Evolutionary conservation across 2,113 vertebrate species (phyloP).

Genomic region (Suricata suricatta): DNA sequence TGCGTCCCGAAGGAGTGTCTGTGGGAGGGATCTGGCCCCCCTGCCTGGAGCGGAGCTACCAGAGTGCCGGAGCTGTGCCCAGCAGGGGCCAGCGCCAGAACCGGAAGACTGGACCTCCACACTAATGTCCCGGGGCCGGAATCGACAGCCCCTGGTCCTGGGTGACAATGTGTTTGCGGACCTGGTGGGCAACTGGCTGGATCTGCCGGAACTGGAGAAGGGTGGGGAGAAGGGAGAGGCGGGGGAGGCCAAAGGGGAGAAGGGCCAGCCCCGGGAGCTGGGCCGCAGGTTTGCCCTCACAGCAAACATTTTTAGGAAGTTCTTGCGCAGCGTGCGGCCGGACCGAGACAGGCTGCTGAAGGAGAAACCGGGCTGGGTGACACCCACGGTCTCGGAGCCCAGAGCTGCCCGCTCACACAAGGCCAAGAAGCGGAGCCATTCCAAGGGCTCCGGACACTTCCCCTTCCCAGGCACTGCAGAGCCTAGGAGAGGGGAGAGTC

Average conservation of each 20-base stretch:
- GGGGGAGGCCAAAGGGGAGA: conserved; percentile 77
- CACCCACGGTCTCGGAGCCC: conserved; percentile 79
- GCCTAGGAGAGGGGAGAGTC: conserved; percentile 35
- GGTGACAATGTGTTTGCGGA: conserved; percentile 98
- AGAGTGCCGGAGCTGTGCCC: not conserved
- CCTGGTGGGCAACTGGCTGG: conserved; percentile 97
- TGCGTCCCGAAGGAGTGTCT: not conserved
- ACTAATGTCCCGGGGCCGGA: conserved; percentile 93
- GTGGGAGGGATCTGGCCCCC: not conserved
- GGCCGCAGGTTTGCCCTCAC: conserved; percentile 94
- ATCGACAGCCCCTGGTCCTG: conserved; percentile 94
- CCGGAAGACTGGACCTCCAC: conserved; percentile 96
- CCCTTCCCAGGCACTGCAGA: conserved; percentile 86
- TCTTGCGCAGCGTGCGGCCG: conserved; percentile 93
- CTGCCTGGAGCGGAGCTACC: not conserved
- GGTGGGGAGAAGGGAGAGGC: conserved; percentile 82
- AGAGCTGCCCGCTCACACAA: conserved; percentile 89
- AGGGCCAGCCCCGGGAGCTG: conserved; percentile 91
- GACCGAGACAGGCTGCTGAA: conserved; percentile 95
- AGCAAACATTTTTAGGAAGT: conserved; percentile 96
- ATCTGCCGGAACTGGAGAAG: conserved; percentile 94
- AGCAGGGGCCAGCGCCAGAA: conserved; percentile 74
- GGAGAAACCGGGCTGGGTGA: conserved; percentile 94
- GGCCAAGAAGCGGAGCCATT: conserved; percentile 88
- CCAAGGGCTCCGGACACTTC: conserved; percentile 91